Evolutionary conservation across 2,797 vertebrate genomes (phyloP).

Genomic region (Danionella dracula): DNA sequence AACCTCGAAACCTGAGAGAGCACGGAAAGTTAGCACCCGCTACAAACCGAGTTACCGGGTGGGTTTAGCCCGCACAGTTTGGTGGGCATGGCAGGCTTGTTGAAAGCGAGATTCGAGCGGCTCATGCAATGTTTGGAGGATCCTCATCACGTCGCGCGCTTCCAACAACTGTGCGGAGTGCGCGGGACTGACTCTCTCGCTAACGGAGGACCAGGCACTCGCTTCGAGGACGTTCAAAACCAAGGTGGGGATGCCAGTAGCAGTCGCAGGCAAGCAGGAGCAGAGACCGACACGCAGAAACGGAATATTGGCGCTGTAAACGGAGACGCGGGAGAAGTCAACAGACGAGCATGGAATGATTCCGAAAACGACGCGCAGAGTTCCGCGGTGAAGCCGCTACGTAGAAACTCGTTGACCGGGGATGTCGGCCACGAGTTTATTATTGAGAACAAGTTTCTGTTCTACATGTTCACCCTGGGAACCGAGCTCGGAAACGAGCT

Average conservation of each 20-base stretch:
- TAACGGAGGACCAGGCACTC: neutral
- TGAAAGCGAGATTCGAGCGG: constrained; percentile 12
- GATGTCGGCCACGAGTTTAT: constrained; percentile 78
- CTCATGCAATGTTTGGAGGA: constrained; percentile 71
- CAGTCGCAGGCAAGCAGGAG: neutral
- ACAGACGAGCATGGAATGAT: neutral
- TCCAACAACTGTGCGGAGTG: constrained; percentile 86
- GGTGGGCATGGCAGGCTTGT: constrained; percentile 30
- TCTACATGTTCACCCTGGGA: constrained; percentile 85
- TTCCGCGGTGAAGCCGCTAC: constrained; percentile 63
- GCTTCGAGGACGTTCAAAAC: constrained; percentile 46
- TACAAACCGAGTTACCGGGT: constrained; percentile 21
- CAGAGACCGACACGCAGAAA: neutral
- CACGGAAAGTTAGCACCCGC: neutral
- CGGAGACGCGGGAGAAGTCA: constrained; percentile 33
- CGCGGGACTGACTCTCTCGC: constrained; percentile 26
- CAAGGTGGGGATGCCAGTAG: neutral
- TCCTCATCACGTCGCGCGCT: constrained; percentile 81
- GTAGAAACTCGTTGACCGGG: constrained; percentile 86
- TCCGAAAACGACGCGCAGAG: neutral
- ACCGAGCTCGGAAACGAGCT: constrained; percentile 94
- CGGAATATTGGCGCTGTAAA: constrained; percentile 45
- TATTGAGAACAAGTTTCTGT: constrained; percentile 78
- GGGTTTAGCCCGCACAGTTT: constrained; percentile 29
- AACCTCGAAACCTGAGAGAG: neutral